phyloP scores from a whole-genome alignment of 2,888 invertebrate genomes.

The Cryptocephalus primarius region DNA sequence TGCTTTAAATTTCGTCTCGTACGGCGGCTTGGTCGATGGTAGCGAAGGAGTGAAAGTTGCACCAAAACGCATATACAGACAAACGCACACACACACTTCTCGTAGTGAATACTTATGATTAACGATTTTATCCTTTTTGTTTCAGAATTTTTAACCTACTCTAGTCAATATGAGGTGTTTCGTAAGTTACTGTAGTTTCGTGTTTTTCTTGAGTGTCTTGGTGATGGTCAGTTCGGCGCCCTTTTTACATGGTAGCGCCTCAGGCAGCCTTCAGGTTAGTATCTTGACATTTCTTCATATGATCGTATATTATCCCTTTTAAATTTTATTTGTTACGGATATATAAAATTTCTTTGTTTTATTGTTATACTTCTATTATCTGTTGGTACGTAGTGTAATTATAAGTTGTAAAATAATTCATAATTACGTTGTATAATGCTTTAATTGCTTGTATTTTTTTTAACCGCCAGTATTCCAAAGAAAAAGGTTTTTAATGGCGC shows the following conservation, averaged over 20 bases:
- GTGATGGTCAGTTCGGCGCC: constrained; percentile 33
- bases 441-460: too few species aligned
- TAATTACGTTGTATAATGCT: too few species aligned
- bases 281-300: not conserved
- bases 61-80: constrained; percentile 1
- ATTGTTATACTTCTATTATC: too few species aligned
- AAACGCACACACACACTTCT: not conserved
- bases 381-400: too few species aligned
- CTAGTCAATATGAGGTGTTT: constrained; percentile 39
- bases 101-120: not conserved
- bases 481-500: too few species aligned
- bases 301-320: too few species aligned
- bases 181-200: constrained; percentile 28
- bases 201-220: constrained; percentile 35
- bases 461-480: too few species aligned
- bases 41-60: constrained; percentile 3
- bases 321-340: too few species aligned
- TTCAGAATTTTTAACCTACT: constrained; percentile 36
- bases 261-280: constrained; percentile 30
- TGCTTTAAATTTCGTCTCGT: too few species aligned
- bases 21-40: not conserved
- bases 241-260: constrained; percentile 18
- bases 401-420: too few species aligned
- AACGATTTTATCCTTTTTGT: constrained; percentile 20
- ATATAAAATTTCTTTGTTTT: too few species aligned